Evolutionary conservation across 1,140 invertebrate genomes (phyloP), one percentile per base, ranked within the genome.

Genomic region (Araneus ventricosus): DNA sequence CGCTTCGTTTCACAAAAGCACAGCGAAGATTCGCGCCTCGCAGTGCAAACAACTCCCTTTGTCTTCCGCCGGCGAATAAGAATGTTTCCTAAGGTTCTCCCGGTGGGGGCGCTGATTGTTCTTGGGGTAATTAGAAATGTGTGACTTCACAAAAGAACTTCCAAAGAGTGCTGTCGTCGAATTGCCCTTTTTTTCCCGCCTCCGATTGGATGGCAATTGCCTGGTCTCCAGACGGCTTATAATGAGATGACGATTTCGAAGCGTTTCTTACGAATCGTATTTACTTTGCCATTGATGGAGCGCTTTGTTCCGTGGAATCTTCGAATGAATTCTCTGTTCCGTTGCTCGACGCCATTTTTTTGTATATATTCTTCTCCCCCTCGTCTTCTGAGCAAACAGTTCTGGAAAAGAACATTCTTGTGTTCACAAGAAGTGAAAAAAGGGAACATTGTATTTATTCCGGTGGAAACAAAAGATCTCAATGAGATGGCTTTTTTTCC

Each of bases 51-150:
- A 57, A 4, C 70, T 17, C 37, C 87, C 75, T 88, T 88, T 88
- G 87, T 88, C 24, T 70, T 88, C 63, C 67, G 34, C 67, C 70
- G 30, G 22, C 85, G 85, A 87, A 87, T 61, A 87, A 87, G 85
- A 87, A 57, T 45, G 37, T 79, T 41, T 63, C 45, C 88, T 30
- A 37, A 70, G 67, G 70, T 57, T 59, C 37, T 90, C 70, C 41
- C 30, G 67, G 39, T 30, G 24, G 34, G 30, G 87, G n/a, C 37
- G 34, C 17, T 59, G 75, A 90, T 90, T 90, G 75, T 80, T 88
- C 86, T 88, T 88, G 86, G 86, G 41, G 86, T 87, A 87, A 87
- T 87, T 87, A 87, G 85, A 89, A 75, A 75, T 79, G 63, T 37
- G 70, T 39, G 41, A n/a, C 59, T 37, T 63, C 34, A 90, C 70